Base-by-base conservation (phyloP, 2,113 vertebrate species). In the Rattus norvegicus region DNA sequence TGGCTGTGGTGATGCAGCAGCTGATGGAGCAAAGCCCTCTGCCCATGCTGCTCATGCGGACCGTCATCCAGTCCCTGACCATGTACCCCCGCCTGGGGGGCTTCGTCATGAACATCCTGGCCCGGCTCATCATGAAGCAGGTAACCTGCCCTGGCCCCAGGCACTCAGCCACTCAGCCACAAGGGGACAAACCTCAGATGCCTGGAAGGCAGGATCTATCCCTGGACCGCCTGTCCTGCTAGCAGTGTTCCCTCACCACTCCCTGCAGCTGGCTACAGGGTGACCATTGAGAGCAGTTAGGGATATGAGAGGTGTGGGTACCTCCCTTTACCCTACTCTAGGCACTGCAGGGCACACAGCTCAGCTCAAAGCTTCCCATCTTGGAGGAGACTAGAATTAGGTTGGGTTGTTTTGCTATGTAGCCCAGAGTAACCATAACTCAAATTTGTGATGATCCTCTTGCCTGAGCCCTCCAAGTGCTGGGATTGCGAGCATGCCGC, bases 1-100 rank as follows among this genome's bases (percentile, higher is more conserved):
- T 99, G 98, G 99, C 99, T 0, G 99, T 99, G 98, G 99, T 99
- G 95, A 99, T 99, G 99, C 99, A 99, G 99, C 99, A 99, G 98
- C 98, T 99, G 98, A 99, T 99, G 99, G 99, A 99, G 97, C 99
- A 99, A 98, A 99, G 84, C 7, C 99, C 99, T 0, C 99, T 99
- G 33, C 99, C 99, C 89, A 99, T 99, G 98, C 99, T 99, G 94
- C 99, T 99, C 22, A 99, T 99, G 99, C 98, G 99, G 22, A 99
- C 99, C 0, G 99, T 99, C 88, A 99, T 99, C 98, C 99, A 99
- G 99, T 99, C 99, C 0, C 99, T 99, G 94, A 99, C 99, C 97
- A 99, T 99, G 99, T 99, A 99, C 95, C 99, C 99, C 0, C 98
- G 99, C 36, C 98, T 99, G 20, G 99, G 99, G 0, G 99, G 99